Evolutionary conservation across 2,113 vertebrate species (phyloP).

Genomic region (Pseudorhombus dupliciocellatus): DNA sequence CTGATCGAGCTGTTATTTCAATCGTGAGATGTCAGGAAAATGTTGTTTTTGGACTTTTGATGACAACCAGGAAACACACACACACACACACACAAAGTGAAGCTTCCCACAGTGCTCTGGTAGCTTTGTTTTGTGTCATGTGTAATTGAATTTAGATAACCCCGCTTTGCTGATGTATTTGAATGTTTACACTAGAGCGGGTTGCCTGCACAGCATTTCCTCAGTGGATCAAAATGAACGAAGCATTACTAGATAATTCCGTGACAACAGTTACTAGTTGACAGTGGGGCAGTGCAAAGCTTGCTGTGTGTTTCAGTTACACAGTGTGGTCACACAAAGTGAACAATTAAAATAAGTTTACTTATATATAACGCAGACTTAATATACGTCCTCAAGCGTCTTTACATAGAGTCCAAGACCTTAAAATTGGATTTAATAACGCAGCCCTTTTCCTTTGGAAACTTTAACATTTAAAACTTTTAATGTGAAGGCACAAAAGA

Average conservation of each 20-base stretch:
- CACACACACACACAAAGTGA: constrained; percentile 33
- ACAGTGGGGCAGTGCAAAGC: too few relatives aligned
- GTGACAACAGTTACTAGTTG: too few relatives aligned
- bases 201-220: background rate
- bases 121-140: constrained; percentile 31
- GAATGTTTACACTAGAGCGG: constrained; percentile 11
- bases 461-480: background rate
- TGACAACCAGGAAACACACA: constrained; percentile 53
- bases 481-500: background rate
- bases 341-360: constrained; percentile 29
- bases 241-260: too few relatives aligned
- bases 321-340: constrained; percentile 12
- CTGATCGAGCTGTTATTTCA: constrained; percentile 61
- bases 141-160: constrained; percentile 32
- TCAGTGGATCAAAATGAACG: too few relatives aligned
- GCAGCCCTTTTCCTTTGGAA: background rate
- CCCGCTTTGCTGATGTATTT: constrained; percentile 9
- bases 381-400: too few relatives aligned
- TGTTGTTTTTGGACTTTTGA: constrained; percentile 68
- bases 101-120: constrained; percentile 42
- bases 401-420: too few relatives aligned
- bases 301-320: constrained; percentile 10
- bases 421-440: background rate
- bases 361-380: constrained; percentile 35
- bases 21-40: constrained; percentile 49